Evolutionary conservation across 2,888 invertebrate genomes (phyloP).

Genomic region (Nomada hirtipes): DNA sequence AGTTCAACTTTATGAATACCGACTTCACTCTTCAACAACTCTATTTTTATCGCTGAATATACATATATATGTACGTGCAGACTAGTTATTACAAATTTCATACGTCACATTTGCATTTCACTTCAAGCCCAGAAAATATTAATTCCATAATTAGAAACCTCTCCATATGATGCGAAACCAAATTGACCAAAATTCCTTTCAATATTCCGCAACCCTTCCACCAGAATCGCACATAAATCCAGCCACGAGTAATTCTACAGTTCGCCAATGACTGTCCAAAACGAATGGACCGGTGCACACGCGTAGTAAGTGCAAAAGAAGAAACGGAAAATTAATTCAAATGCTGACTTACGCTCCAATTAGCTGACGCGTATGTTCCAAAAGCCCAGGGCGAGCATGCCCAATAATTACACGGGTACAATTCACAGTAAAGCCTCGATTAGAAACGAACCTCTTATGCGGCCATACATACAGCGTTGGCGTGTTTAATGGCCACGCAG

Average conservation of each 20-base stretch:
- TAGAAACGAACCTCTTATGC: slow-evolving; percentile 2
- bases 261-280: no score
- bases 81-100: background rate
- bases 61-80: no score
- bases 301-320: no score
- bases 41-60: background rate
- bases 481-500: background rate
- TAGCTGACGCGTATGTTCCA: background rate
- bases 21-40: background rate
- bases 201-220: no score
- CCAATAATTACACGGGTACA: background rate
- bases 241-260: no score
- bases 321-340: background rate
- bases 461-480: background rate
- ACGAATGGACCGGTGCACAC: no score
- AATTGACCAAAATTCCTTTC: background rate
- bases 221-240: no score
- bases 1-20: background rate
- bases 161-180: no score
- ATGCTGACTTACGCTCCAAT: background rate
- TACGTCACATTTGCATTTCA: background rate
- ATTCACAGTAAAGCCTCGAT: background rate
- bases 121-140: no score
- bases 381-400: background rate
- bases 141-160: no score